phyloP scores from a whole-genome alignment of 2,797 vertebrate species.

The Ptychobarbus kaznakovi region DNA sequence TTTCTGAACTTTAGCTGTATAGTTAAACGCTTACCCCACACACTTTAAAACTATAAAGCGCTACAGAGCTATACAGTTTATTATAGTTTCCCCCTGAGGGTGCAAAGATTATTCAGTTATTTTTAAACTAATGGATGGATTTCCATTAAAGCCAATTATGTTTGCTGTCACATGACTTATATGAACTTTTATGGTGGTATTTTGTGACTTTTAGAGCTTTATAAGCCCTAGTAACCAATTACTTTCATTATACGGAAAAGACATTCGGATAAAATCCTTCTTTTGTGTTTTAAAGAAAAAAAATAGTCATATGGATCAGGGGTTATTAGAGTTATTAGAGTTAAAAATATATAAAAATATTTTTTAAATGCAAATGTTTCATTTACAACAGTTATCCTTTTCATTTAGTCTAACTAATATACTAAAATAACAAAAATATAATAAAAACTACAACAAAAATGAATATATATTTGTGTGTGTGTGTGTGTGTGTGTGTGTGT shows the following conservation, averaged over 20 bases:
- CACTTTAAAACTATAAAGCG: conserved; percentile 11
- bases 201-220: background rate
- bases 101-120: conserved; percentile 31
- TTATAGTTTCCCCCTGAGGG: background rate
- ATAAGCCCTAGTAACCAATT: background rate
- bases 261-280: background rate
- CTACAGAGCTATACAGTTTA: conserved; percentile 28
- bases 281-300: background rate
- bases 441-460: too few relatives aligned
- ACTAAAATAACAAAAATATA: too few relatives aligned
- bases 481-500: too few relatives aligned
- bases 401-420: too few relatives aligned
- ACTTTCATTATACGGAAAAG: background rate
- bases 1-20: conserved; percentile 57
- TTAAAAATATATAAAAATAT: background rate
- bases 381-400: too few relatives aligned
- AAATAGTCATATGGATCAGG: background rate
- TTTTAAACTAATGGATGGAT: conserved; percentile 18
- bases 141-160: background rate
- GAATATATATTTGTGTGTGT: too few relatives aligned
- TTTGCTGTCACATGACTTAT: background rate
- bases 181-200: background rate
- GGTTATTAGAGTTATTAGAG: background rate
- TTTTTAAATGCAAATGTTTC: too few relatives aligned
- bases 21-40: conserved; percentile 42